phyloP scores from a whole-genome alignment of 2,113 vertebrate genomes.

The Hepsetus odoe region DNA sequence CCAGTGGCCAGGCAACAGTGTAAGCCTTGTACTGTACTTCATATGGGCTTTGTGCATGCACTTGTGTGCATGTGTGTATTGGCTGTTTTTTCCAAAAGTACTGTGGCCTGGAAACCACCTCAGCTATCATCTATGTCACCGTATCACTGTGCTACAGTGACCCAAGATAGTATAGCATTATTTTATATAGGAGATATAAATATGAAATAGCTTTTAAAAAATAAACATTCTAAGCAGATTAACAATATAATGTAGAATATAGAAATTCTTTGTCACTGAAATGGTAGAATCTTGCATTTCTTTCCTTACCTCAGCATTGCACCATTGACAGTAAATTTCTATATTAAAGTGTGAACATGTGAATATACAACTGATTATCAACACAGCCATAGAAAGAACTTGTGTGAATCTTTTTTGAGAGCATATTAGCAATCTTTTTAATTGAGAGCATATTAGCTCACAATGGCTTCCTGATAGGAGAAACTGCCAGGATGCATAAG shows the following conservation, averaged over 20 bases:
- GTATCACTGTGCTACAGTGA: not conserved
- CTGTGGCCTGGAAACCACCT: not conserved
- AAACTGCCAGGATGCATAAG: slow-evolving; percentile 87
- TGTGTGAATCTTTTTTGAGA: no score
- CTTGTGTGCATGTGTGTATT: slow-evolving; percentile 23
- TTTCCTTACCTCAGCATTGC: no score
- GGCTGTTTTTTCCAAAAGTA: not conserved
- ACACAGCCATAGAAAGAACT: not conserved
- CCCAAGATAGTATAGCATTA: not conserved
- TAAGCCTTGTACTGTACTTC: slow-evolving; percentile 48
- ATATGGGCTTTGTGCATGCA: slow-evolving; percentile 17
- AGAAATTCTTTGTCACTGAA: no score
- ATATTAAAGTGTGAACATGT: no score
- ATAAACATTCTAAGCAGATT: no score
- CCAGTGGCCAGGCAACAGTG: slow-evolving; percentile 48
- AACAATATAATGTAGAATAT: no score
- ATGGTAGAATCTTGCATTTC: no score
- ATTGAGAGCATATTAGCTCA: slow-evolving; percentile 4
- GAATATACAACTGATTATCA: no score
- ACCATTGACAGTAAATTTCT: no score
- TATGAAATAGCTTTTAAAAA: no score
- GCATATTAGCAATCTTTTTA: no score
- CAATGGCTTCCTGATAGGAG: not conserved
- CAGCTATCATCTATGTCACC: not conserved
- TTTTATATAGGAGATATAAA: not conserved